Base-by-base conservation (phyloP, 2,888 invertebrate species). In the Amblyjoppa proteus region DNA sequence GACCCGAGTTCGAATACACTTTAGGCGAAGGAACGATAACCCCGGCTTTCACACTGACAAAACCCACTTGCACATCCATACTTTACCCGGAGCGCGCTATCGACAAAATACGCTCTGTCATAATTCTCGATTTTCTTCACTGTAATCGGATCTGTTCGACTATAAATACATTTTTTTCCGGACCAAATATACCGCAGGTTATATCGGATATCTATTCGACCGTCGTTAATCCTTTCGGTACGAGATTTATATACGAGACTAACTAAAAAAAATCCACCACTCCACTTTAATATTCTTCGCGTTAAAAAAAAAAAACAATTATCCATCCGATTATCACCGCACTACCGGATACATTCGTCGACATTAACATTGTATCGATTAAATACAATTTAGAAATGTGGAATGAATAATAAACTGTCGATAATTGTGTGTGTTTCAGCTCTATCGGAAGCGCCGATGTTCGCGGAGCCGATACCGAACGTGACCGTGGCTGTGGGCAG, bases 401-500 rank as follows among this genome's bases (percentile, higher is more conserved):
- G 25, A 66, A 38, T 68, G 45, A 2, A 58, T 25, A 25, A 25
- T 25, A 25, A 58, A 11, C 7, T 9, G 11, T 53, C 34, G n/a
- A 71, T 16, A 71, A 6, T 71, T 31, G 34, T 38, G 28, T 41
- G n/a, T 71, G 5, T 78, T 95, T 81, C 96, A 98, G 98, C 97
- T 86, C 95, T 98, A 94, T 97, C 97, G 89, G 97, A 97, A 93
- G 97, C 97, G 91, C 98, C 98, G 28, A 96, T 97, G 92, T 98
- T 98, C 93, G 96, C 97, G 49, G 98, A 98, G 94, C 97, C 98
- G 76, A 98, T 98, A 91, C 98, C 98, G 71, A 98, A 98, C 94
- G 97, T 98, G 91, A 98, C 98, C 25, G 98, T 98, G 89, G 97
- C 98, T 71, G 96, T 98, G 78, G 98, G 98, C 88, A 95, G 98